Evolutionary conservation across 2,888 invertebrate species (phyloP).

Genomic region (Adela reaumurella): DNA sequence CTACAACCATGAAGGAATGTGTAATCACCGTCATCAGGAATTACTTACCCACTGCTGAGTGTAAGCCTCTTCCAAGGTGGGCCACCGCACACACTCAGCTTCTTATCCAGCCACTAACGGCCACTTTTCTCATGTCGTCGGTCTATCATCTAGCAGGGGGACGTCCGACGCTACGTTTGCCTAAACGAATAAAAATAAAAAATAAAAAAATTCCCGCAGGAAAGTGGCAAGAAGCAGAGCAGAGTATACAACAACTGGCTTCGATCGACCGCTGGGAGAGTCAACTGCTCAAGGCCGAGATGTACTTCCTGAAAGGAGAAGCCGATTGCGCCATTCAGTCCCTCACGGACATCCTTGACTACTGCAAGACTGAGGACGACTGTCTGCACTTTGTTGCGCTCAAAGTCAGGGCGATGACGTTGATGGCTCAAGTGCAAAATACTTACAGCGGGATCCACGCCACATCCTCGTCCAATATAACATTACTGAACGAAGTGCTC

Average conservation of each 20-base stretch:
- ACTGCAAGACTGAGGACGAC: slow-evolving; percentile 49
- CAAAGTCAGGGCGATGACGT: slow-evolving; percentile 64
- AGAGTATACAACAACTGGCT: slow-evolving; percentile 64
- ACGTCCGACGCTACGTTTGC: too few relatives aligned
- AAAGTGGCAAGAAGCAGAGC: slow-evolving; percentile 68
- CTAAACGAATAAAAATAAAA: too few relatives aligned
- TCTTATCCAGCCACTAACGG: too few relatives aligned
- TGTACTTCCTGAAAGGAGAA: slow-evolving; percentile 53
- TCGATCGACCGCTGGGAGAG: slow-evolving; percentile 66
- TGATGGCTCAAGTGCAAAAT: slow-evolving; percentile 65
- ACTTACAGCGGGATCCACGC: slow-evolving; percentile 55
- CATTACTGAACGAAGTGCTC: slow-evolving; percentile 66
- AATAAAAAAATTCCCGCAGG: too few relatives aligned
- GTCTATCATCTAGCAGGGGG: too few relatives aligned
- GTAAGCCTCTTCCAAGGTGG: too few relatives aligned
- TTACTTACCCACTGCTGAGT: too few relatives aligned
- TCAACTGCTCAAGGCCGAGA: slow-evolving; percentile 53
- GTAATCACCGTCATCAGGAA: too few relatives aligned
- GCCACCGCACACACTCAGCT: too few relatives aligned
- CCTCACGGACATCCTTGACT: slow-evolving; percentile 43
- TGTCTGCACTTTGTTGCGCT: slow-evolving; percentile 50
- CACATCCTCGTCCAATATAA: slow-evolving; percentile 44
- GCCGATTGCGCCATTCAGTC: slow-evolving; percentile 41
- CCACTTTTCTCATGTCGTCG: too few relatives aligned
- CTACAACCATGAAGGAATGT: too few relatives aligned